These are phyloP conservation scores for Camarhynchus parvulus DNA, from an alignment of 2,113 vertebrate genomes.

Conservation along the genomic window DNA sequence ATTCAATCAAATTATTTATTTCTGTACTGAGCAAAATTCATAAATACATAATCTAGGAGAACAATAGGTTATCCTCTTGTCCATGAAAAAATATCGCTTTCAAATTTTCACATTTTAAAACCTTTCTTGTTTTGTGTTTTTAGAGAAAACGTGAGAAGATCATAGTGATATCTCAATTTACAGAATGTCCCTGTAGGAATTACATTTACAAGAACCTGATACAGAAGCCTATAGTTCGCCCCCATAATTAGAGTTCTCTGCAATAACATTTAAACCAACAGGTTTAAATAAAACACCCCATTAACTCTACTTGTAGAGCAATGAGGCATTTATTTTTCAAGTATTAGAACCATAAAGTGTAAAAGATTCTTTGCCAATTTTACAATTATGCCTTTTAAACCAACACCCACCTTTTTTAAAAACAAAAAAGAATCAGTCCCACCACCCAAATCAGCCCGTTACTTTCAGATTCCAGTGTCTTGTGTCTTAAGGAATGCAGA, in stretches of 20 bases:
- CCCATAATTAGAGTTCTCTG: slow-evolving; percentile 76
- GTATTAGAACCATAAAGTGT: slow-evolving; percentile 84
- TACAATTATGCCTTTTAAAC: slow-evolving; percentile 74
- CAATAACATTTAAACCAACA: slow-evolving; percentile 79
- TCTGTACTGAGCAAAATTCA: slow-evolving; percentile 72
- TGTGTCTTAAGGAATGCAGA: slow-evolving; percentile 73
- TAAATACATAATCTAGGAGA: slow-evolving; percentile 78
- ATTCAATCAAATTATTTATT: slow-evolving; percentile 69
- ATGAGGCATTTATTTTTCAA: slow-evolving; percentile 84
- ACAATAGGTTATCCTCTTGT: slow-evolving; percentile 72
- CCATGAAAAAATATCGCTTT: slow-evolving; percentile 77
- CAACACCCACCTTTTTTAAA: slow-evolving; percentile 60
- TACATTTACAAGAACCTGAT: slow-evolving; percentile 79
- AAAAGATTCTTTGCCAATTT: slow-evolving; percentile 79
- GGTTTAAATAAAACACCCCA: slow-evolving; percentile 78
- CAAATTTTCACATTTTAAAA: slow-evolving; percentile 75
- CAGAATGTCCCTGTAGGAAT: slow-evolving; percentile 72
- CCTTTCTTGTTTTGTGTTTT: slow-evolving; percentile 56
- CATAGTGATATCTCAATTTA: slow-evolving; percentile 60
- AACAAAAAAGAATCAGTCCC: slow-evolving; percentile 42
- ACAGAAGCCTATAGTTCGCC: slow-evolving; percentile 75
- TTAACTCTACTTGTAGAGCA: slow-evolving; percentile 76
- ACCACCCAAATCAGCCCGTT: slow-evolving; percentile 44
- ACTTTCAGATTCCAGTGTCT: slow-evolving; percentile 72
- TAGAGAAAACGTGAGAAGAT: slow-evolving; percentile 70